A percentile compares a stretch with the other conserved stretches of the same genome.
Evolutionary conservation across 1,140 invertebrate species (phyloP).

Genomic region (Mercenaria mercenaria): DNA sequence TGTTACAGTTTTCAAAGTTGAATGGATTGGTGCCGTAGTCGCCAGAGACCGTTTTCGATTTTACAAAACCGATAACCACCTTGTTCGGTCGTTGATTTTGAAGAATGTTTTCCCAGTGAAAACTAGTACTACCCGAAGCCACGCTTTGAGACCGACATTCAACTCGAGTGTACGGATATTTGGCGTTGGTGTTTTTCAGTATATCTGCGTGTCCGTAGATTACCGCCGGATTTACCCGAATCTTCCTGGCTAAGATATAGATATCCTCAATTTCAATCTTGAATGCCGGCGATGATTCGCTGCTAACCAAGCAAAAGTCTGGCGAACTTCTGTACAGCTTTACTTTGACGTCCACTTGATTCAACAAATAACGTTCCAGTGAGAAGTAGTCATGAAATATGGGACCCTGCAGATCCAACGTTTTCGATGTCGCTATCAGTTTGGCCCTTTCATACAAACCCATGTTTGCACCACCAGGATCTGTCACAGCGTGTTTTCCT

Average conservation of each 20-base stretch:
- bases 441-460: constrained; percentile 4
- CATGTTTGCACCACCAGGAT: constrained; percentile 10
- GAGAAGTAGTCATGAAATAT: constrained; percentile 47
- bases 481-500: neutral
- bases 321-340: constrained; percentile 11
- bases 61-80: constrained; percentile 11
- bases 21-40: constrained; percentile 35
- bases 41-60: neutral
- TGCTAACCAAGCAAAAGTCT: neutral
- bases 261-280: constrained; percentile 41
- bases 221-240: constrained; percentile 13
- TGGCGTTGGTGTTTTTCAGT: constrained; percentile 11
- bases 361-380: constrained; percentile 48
- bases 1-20: constrained; percentile 36
- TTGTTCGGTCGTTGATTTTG: constrained; percentile 38
- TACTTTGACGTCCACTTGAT: constrained; percentile 50
- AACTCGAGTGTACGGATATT: neutral
- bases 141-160: constrained; percentile 34
- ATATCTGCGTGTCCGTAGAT: constrained; percentile 36
- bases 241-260: neutral
- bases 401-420: neutral
- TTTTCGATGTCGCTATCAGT: neutral
- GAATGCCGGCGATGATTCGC: neutral
- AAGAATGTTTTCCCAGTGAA: constrained; percentile 57
- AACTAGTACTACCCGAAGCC: constrained; percentile 5